phyloP scores from a whole-genome alignment of 2,888 invertebrate species.

The Cecidostiba fungosa region DNA sequence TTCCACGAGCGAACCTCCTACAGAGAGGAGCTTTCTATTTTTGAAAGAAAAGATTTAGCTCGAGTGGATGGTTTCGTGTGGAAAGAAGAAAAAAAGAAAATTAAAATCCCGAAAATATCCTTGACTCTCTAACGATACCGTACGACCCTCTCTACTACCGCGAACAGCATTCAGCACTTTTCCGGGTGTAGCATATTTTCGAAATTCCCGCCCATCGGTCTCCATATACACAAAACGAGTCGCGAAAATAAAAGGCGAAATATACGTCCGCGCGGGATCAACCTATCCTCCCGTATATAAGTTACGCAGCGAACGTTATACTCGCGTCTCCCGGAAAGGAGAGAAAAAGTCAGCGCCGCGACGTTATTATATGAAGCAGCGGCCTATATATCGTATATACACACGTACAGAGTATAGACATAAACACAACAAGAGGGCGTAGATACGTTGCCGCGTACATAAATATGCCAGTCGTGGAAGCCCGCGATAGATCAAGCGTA shows the following conservation, averaged over 20 bases:
- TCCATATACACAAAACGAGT: neutral
- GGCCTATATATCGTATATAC: neutral
- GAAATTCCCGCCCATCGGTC: neutral
- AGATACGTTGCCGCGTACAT: slow-evolving; percentile 30
- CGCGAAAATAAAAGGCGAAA: neutral
- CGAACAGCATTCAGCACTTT: neutral
- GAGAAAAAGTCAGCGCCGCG: neutral
- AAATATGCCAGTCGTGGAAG: slow-evolving; percentile 51
- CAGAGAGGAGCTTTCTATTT: neutral
- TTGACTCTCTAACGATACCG: neutral
- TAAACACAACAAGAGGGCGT: neutral
- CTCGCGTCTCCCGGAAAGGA: neutral
- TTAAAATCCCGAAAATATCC: neutral
- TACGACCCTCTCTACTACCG: neutral
- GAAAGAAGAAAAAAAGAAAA: neutral
- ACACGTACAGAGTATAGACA: slow-evolving; percentile 1
- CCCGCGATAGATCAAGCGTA: slow-evolving; percentile 53
- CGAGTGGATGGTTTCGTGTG: neutral
- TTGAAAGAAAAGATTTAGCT: neutral
- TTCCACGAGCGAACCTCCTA: neutral
- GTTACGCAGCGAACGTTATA: neutral
- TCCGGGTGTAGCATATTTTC: neutral
- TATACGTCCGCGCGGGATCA: neutral
- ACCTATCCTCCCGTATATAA: neutral
- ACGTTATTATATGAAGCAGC: neutral